These are phyloP conservation scores for Drosophila bunnanda DNA, from an alignment of 2,888 invertebrate species.

Conservation along the genomic window DNA sequence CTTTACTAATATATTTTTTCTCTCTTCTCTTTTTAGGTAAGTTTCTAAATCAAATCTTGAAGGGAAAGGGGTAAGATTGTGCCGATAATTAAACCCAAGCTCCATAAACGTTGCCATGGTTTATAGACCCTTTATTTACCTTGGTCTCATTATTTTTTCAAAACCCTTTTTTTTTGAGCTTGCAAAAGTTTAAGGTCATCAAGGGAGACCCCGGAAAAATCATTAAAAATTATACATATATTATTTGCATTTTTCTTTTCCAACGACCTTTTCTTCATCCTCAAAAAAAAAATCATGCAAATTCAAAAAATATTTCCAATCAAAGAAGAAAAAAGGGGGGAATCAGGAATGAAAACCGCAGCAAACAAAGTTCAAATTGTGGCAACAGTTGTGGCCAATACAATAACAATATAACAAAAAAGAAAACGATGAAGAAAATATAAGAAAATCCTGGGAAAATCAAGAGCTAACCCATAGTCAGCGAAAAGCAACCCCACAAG, in stretches of 20 bases:
- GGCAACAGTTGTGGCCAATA: conserved; percentile 57
- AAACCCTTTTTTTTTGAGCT: conserved; percentile 1
- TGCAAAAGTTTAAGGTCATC: conserved; percentile 34
- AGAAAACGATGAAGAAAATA: conserved; percentile 13
- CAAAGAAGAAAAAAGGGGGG: conserved; percentile 30
- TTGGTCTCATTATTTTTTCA: conserved; percentile 14
- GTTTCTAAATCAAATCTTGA: conserved; percentile 14
- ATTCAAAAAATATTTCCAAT: conserved; percentile 41
- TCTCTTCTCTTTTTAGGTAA: conserved; percentile 40
- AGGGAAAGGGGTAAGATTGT: conserved; percentile 22
- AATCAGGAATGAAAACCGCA: conserved; percentile 49
- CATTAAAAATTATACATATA: conserved; percentile 26
- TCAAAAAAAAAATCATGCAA: conserved; percentile 16
- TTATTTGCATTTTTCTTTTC: conserved; percentile 6
- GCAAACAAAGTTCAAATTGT: conserved; percentile 64
- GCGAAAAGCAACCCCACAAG: conserved; percentile 35
- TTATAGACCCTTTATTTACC: conserved; percentile 15
- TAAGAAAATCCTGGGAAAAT: conserved; percentile 31
- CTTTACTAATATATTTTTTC: conserved; percentile 7
- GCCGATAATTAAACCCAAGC: conserved; percentile 3
- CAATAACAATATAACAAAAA: conserved; percentile 52
- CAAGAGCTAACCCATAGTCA: conserved; percentile 39
- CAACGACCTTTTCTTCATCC: conserved; percentile 5
- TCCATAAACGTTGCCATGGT: conserved; percentile 17
- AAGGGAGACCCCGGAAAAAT: conserved; percentile 13